phyloP scores from a whole-genome alignment of 2,888 invertebrate species.

The Clostera curtula region DNA sequence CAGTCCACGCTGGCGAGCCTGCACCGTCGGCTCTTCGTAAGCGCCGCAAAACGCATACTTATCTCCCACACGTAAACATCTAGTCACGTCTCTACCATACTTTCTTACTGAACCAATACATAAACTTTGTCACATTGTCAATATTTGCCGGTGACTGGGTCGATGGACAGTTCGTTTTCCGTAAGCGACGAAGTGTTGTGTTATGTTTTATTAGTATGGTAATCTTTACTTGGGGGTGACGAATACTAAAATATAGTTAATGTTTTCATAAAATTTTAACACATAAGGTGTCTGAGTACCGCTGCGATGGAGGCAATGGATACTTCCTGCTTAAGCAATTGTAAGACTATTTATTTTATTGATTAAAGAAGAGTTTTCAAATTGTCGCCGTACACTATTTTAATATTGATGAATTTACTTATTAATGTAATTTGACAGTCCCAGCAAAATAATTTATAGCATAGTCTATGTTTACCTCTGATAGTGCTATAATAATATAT shows the following conservation, averaged over 20 bases:
- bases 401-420: no score
- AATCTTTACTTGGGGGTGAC: constrained; percentile 4
- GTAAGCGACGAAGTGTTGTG: constrained; percentile 20
- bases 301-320: constrained; percentile 37
- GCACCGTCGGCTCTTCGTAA: constrained; percentile 43
- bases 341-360: constrained; percentile 29
- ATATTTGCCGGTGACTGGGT: constrained; percentile 41
- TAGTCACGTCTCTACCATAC: constrained; percentile 30
- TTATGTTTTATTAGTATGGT: constrained; percentile 10
- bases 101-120: constrained; percentile 22
- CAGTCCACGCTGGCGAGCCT: constrained; percentile 48
- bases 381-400: not conserved
- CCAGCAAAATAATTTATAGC: no score
- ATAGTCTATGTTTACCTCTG: no score
- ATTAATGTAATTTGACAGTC: no score
- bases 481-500: no score
- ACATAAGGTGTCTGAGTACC: constrained; percentile 10
- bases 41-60: constrained; percentile 34
- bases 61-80: constrained; percentile 42
- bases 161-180: constrained; percentile 24
- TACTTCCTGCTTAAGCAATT: constrained; percentile 28
- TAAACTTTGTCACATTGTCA: constrained; percentile 36
- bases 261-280: no score
- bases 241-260: no score
- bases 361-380: not conserved